Percentiles rank a stretch among this genome's conserved stretches.
phyloP scores from a whole-genome alignment of 1,140 invertebrate species.

The Scaptomyza graminum region DNA sequence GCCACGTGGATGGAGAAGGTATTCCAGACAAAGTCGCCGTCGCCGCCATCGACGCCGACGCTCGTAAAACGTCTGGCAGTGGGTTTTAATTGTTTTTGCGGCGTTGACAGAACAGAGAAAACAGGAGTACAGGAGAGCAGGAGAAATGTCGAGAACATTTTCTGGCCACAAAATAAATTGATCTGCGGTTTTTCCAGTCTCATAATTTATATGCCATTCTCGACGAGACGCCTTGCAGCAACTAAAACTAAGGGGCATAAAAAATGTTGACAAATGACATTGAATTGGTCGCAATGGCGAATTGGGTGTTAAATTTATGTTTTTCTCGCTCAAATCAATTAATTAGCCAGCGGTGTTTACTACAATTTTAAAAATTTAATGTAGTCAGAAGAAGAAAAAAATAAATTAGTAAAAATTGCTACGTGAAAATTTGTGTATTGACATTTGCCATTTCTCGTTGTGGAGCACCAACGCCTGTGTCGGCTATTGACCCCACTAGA shows the following conservation, averaged over 20 bases:
- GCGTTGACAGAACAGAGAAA: slow-evolving; percentile 45
- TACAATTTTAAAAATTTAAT: slow-evolving; percentile 30
- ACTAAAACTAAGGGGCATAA: slow-evolving; percentile 4
- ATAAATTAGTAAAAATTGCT: slow-evolving; percentile 9
- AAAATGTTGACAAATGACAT: slow-evolving; percentile 72
- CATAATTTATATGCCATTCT: slow-evolving; percentile 69
- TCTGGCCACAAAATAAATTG: slow-evolving; percentile 75
- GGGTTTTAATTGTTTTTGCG: slow-evolving; percentile 76
- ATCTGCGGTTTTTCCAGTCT: slow-evolving; percentile 63
- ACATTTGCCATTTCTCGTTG: slow-evolving; percentile 1
- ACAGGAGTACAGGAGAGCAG: too few relatives aligned
- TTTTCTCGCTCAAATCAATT: slow-evolving; percentile 36
- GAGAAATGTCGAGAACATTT: slow-evolving; percentile 50
- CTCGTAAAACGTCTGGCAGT: slow-evolving; percentile 64
- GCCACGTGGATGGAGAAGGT: background rate
- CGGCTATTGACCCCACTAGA: slow-evolving; percentile 56
- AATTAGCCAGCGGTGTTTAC: slow-evolving; percentile 29
- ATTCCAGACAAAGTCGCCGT: slow-evolving; percentile 29
- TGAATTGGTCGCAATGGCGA: slow-evolving; percentile 11
- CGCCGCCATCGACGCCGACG: slow-evolving; percentile 36
- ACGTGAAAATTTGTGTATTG: slow-evolving; percentile 5
- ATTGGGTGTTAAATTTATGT: slow-evolving; percentile 66
- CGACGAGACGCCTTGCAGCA: background rate
- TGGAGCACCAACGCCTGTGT: background rate
- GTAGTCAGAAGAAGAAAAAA: background rate